Conservation (phyloP, 2,888 invertebrate species). For the Xiphydria camelus region DNA sequence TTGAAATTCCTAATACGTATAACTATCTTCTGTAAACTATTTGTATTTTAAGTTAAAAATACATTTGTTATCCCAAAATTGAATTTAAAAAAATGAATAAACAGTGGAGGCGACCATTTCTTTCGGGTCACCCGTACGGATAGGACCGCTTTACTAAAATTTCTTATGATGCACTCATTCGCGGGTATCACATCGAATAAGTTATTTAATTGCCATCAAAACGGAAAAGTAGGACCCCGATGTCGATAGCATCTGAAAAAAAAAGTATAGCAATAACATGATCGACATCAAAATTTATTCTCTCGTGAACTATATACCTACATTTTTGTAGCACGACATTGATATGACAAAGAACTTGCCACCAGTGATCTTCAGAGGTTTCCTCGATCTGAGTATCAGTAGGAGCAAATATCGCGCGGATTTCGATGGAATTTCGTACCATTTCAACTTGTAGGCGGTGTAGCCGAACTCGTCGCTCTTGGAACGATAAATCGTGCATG, state of each 20-base stretch:
- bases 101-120: no score
- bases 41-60: no score
- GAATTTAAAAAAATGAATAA: no score
- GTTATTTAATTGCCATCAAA: slow-evolving; percentile 21
- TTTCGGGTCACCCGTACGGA: no score
- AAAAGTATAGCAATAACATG: no score
- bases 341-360: slow-evolving; percentile 25
- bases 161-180: no score
- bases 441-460: slow-evolving; percentile 18
- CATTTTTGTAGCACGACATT: slow-evolving; percentile 23
- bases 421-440: slow-evolving; percentile 17
- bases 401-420: slow-evolving; percentile 18
- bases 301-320: slow-evolving; percentile 17
- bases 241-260: slow-evolving; percentile 22
- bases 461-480: slow-evolving; percentile 22
- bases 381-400: slow-evolving; percentile 19
- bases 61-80: no score
- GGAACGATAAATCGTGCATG: no score
- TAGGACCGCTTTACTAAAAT: no score
- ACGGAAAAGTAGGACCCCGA: slow-evolving; percentile 27
- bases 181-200: no score
- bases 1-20: no score
- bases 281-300: background rate
- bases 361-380: slow-evolving; percentile 22
- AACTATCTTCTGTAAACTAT: no score